Percentiles rank a stretch among this genome's conserved stretches.
Conservation (phyloP, 1,140 invertebrate species). For the Vollenhovia emeryi region DNA sequence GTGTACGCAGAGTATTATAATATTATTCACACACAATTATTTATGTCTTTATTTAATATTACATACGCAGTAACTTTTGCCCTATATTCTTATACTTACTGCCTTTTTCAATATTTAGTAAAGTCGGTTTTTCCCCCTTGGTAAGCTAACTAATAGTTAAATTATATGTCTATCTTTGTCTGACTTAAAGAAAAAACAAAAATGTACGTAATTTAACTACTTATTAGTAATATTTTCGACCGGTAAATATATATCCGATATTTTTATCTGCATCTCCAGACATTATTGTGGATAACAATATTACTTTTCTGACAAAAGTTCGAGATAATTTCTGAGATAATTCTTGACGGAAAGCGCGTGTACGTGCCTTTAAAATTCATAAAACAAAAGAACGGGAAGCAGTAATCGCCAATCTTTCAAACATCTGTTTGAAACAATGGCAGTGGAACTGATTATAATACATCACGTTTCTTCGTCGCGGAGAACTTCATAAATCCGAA, state of each 20-base stretch:
- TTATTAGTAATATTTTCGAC: no score
- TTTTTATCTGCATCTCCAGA: not conserved
- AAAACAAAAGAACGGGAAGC: not conserved
- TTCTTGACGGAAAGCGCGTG: not conserved
- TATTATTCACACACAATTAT: not conserved
- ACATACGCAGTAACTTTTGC: not conserved
- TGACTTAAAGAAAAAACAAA: no score
- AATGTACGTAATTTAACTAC: no score
- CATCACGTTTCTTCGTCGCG: not conserved
- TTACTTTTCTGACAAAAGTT: not conserved
- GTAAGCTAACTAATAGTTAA: no score
- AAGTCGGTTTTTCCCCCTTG: no score
- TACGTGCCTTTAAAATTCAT: not conserved
- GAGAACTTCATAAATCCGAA: not conserved
- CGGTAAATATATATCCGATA: no score
- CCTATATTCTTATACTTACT: not conserved
- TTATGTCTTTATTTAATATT: not conserved
- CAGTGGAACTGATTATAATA: not conserved
- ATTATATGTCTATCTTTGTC: no score
- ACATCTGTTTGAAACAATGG: not conserved
- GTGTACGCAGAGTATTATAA: not conserved
- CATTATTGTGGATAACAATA: not conserved
- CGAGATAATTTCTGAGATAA: not conserved
- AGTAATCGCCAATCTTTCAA: not conserved
- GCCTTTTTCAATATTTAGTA: not conserved